Percentiles rank a stretch among this genome's conserved stretches.
Evolutionary conservation across 1,140 invertebrate genomes (phyloP).

Genomic region (Zaprionus tsacasi): DNA sequence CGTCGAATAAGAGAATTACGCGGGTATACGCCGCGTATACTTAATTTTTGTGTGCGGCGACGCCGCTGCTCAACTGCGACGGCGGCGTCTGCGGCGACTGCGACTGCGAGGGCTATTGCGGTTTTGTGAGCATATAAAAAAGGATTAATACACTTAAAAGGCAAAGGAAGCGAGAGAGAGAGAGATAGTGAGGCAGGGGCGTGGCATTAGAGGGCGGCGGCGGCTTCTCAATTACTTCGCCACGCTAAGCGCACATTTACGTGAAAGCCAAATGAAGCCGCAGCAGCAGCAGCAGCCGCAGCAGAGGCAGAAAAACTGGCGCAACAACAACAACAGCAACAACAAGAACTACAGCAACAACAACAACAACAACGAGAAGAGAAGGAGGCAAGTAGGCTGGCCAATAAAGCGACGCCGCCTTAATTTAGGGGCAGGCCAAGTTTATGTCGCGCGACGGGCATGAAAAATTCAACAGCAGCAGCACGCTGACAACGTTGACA

Average conservation of each 20-base stretch:
- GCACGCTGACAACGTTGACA: conserved; percentile 46
- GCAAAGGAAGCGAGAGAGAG: neutral
- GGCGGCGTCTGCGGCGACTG: neutral
- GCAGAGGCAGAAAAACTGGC: conserved; percentile 13
- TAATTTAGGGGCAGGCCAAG: conserved; percentile 69
- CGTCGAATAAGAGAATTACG: conserved; percentile 40
- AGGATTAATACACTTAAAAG: conserved; percentile 80
- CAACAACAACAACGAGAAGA: conserved; percentile 20
- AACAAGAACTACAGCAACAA: conserved; percentile 31
- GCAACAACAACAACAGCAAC: conserved; percentile 44
- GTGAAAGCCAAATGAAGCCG: conserved; percentile 77
- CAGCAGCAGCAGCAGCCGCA: conserved; percentile 25
- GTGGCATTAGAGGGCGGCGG: neutral
- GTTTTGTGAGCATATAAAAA: conserved; percentile 67
- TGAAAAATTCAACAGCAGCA: conserved; percentile 76
- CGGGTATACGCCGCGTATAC: conserved; percentile 54
- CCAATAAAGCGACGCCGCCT: conserved; percentile 69
- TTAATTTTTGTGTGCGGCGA: conserved; percentile 49
- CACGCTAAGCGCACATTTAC: conserved; percentile 76
- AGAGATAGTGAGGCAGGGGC: neutral
- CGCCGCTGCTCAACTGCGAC: conserved; percentile 15
- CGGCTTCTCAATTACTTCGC: conserved; percentile 46
- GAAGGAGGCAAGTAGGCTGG: conserved; percentile 35
- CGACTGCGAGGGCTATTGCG: conserved; percentile 4
- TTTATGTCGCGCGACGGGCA: conserved; percentile 66